Evolutionary conservation across 2,888 invertebrate genomes (phyloP), one percentile per base, ranked within the genome.

Genomic region (Lottia scabra): DNA sequence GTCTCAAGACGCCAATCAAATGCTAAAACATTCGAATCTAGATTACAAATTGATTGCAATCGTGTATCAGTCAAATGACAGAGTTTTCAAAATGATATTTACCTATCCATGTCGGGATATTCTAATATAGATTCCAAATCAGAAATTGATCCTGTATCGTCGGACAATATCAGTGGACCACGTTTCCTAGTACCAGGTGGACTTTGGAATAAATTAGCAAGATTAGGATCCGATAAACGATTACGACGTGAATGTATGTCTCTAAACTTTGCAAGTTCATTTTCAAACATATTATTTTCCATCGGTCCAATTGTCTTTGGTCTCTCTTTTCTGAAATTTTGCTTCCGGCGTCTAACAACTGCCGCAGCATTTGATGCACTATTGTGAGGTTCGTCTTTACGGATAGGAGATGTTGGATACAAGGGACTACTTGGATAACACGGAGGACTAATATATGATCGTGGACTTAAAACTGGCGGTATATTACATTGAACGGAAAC

Each of bases 401-500:
- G 45, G 64, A 15, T 3, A 19, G 45, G 43, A 27, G 19, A 67
- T 46, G 27, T n/a, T 64, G 65, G 19, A 46, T 62, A 23, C 16
- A 65, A 27, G 65, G 48, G 13, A 46, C 69, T 15, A 27, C 27
- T 23, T 67, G 69, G 23, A 27, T 46, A n/a, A 66, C 63, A 63
- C 65, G 43, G 66, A 10, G 23, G 26, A n/a, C 16, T 12, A 19
- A 43, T 19, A 13, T 10, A 23, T n/a, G n/a, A 46, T 27, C 45
- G 8, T 44, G 67, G 46, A 13, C 56, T 56, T 19, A 23, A 19
- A 19, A 56, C 56, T 23, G 56, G 45, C 4, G 44, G 19, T 23
- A 85, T 76, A 68, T 81, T 75, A 67, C 85, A 87, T 75, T 87
- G 87, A 15, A 84, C 81, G 2, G 82, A 80, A 19, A 85, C 82